Evolutionary conservation across 2,113 vertebrate species (phyloP).

Genomic region (Aphyosemion australe): DNA sequence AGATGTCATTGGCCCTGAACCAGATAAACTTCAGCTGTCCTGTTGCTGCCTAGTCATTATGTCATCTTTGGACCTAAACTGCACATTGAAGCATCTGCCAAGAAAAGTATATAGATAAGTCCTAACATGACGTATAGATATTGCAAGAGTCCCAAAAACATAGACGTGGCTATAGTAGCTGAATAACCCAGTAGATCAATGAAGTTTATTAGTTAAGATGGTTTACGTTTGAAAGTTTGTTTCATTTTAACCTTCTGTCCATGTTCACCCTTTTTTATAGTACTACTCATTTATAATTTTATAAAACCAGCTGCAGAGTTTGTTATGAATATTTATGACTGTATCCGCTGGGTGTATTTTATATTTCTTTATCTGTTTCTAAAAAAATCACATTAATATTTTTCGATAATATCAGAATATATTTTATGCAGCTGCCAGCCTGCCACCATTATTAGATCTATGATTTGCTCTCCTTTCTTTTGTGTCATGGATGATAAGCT

Average conservation of each 20-base stretch:
- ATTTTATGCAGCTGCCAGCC: neutral
- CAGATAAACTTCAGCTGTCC: constrained; percentile 36
- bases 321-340: neutral
- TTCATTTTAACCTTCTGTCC: neutral
- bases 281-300: neutral
- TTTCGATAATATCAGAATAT: neutral
- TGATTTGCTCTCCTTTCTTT: neutral
- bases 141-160: neutral
- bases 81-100: constrained; percentile 11
- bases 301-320: neutral
- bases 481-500: constrained; percentile 17
- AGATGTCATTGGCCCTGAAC: constrained; percentile 37
- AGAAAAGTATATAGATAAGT: constrained; percentile 20
- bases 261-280: neutral
- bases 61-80: constrained; percentile 10
- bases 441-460: neutral
- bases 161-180: neutral
- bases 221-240: neutral
- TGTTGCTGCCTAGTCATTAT: constrained; percentile 26
- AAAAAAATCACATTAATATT: neutral
- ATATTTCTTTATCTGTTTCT: neutral
- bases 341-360: neutral
- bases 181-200: too few species aligned
- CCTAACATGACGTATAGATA: constrained; percentile 6
- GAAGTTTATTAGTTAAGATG: too few species aligned